Conservation (phyloP, 2,113 vertebrate genomes). For the Colinus virginianus region DNA sequence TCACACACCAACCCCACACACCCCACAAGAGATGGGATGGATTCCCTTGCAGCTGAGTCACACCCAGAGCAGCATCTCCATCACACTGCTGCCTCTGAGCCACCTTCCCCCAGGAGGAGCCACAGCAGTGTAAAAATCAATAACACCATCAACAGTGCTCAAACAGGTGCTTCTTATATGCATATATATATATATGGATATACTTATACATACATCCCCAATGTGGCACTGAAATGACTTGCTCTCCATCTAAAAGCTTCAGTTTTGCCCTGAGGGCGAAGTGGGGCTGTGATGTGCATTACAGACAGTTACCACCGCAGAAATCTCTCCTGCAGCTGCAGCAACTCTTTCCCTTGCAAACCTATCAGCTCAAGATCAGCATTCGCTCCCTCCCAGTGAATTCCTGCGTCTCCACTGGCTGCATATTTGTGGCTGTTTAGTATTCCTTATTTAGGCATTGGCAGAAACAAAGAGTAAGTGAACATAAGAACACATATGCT, state of each 20-base stretch:
- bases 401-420: background rate
- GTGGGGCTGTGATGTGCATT: background rate
- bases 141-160: fast-evolving
- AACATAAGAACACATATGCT: slow-evolving; percentile 1
- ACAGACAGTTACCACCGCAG: background rate
- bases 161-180: slow-evolving; percentile 50
- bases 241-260: background rate
- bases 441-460: slow-evolving; percentile 1
- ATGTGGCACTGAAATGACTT: background rate
- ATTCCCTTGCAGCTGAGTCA: slow-evolving; percentile 3
- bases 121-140: background rate
- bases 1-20: background rate
- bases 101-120: too few relatives aligned
- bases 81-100: too few relatives aligned
- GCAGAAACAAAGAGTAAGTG: background rate
- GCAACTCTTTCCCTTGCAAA: background rate
- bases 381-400: background rate
- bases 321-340: slow-evolving; percentile 12
- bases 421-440: background rate
- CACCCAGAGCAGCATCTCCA: background rate
- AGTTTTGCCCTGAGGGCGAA: background rate
- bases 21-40: background rate
- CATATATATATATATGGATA: background rate
- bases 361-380: background rate
- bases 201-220: fast-evolving